These are phyloP conservation scores for Tapirus terrestris DNA, from an alignment of 2,113 vertebrate genomes.

Conservation along the genomic window DNA sequence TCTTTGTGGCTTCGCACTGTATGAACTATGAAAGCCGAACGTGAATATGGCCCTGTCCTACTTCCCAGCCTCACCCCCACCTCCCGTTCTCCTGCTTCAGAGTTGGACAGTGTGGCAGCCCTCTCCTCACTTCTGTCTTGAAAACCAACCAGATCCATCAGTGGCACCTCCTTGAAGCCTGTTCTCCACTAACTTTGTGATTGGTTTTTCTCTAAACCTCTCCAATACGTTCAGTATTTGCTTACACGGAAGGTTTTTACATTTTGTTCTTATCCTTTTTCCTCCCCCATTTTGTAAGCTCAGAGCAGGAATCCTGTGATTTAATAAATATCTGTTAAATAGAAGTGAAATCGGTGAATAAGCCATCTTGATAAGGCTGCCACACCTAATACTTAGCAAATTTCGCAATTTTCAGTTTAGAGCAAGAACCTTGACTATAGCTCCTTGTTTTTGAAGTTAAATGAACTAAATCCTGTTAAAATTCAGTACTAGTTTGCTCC, in stretches of 20 bases:
- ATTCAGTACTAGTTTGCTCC: neutral
- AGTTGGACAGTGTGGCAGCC: no score
- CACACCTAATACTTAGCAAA: neutral
- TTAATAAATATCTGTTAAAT: neutral
- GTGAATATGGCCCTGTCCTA: rapidly evolving
- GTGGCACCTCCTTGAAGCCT: neutral
- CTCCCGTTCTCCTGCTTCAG: neutral
- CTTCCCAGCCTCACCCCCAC: neutral
- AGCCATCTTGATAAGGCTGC: neutral
- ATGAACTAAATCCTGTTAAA: neutral
- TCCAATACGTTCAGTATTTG: neutral
- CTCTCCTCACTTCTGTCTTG: neutral
- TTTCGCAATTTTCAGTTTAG: neutral
- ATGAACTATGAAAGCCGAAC: neutral
- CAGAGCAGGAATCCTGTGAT: neutral
- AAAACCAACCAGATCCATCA: neutral
- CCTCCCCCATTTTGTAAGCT: neutral
- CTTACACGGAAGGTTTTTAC: neutral
- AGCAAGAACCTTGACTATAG: neutral
- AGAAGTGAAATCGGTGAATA: neutral
- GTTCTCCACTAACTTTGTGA: neutral
- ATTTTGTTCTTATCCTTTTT: neutral
- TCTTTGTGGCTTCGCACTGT: neutral
- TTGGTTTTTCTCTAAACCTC: neutral
- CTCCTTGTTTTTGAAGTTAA: neutral